Evolutionary conservation across 2,888 invertebrate genomes (phyloP).

Genomic region (Cheilosia vulpina): DNA sequence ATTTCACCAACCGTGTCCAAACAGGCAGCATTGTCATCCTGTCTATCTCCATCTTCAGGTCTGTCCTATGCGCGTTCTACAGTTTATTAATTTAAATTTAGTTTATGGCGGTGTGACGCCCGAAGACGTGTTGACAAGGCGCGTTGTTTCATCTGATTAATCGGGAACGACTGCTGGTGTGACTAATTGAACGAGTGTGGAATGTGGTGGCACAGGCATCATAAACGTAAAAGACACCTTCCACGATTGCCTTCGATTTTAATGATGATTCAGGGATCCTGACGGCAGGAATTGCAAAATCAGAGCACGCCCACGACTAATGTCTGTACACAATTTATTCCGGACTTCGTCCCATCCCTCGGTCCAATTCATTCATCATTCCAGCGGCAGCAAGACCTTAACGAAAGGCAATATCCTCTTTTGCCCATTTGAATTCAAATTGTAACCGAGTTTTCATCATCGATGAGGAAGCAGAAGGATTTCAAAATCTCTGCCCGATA

Average conservation of each 20-base stretch:
- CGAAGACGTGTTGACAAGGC: conserved; percentile 53
- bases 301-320: conserved; percentile 69
- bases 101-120: conserved; percentile 32
- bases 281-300: conserved; percentile 44
- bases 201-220: conserved; percentile 34
- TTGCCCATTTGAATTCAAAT: conserved; percentile 70
- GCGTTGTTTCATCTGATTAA: conserved; percentile 47
- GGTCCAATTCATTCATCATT: conserved; percentile 67
- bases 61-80: conserved; percentile 3
- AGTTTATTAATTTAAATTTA: conserved; percentile 71
- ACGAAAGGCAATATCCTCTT: conserved; percentile 70
- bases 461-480: conserved; percentile 22
- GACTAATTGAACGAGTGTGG: conserved; percentile 55
- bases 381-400: conserved; percentile 57
- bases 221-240: conserved; percentile 11
- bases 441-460: conserved; percentile 69
- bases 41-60: conserved; percentile 15
- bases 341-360: not conserved
- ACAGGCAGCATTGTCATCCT: conserved; percentile 55
- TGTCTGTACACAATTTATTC: conserved; percentile 65
- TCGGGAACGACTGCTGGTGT: conserved; percentile 39
- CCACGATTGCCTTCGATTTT: not conserved
- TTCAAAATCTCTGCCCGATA: conserved; percentile 56
- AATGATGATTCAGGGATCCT: conserved; percentile 25
- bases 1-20: conserved; percentile 64